Evolutionary conservation across 2,888 invertebrate genomes (phyloP).

Genomic region (Ormyrus thymus): DNA sequence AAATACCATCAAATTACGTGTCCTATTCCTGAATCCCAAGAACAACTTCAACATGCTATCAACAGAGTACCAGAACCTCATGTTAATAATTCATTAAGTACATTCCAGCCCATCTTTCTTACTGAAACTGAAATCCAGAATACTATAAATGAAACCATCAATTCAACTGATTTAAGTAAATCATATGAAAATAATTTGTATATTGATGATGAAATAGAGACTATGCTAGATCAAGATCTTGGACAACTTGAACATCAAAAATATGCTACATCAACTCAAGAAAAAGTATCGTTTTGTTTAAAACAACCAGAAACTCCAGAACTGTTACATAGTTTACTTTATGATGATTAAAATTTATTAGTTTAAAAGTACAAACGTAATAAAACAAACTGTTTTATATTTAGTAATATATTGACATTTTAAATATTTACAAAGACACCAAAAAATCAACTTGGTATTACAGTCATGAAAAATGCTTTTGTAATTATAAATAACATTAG

Average conservation of each 20-base stretch:
- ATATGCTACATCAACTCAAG: constrained; percentile 61
- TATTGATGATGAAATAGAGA: constrained; percentile 70
- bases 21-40: constrained; percentile 59
- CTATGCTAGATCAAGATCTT: constrained; percentile 68
- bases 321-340: constrained; percentile 68
- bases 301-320: constrained; percentile 71
- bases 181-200: constrained; percentile 68
- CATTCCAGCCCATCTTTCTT: constrained; percentile 66
- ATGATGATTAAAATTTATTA: constrained; percentile 62
- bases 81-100: constrained; percentile 59
- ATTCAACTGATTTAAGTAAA: constrained; percentile 66
- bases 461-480: constrained; percentile 52
- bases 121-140: constrained; percentile 71
- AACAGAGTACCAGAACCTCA: constrained; percentile 50
- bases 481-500: constrained; percentile 39
- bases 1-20: constrained; percentile 66
- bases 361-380: constrained; percentile 34
- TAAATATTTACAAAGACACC: constrained; percentile 55
- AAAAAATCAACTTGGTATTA: constrained; percentile 55
- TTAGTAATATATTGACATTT: constrained; percentile 52
- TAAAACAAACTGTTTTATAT: constrained; percentile 51
- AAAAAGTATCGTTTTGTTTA: constrained; percentile 67
- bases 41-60: constrained; percentile 56
- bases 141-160: constrained; percentile 71
- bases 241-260: constrained; percentile 65